phyloP scores from a whole-genome alignment of 1,140 invertebrate genomes.

The Atta colombica region DNA sequence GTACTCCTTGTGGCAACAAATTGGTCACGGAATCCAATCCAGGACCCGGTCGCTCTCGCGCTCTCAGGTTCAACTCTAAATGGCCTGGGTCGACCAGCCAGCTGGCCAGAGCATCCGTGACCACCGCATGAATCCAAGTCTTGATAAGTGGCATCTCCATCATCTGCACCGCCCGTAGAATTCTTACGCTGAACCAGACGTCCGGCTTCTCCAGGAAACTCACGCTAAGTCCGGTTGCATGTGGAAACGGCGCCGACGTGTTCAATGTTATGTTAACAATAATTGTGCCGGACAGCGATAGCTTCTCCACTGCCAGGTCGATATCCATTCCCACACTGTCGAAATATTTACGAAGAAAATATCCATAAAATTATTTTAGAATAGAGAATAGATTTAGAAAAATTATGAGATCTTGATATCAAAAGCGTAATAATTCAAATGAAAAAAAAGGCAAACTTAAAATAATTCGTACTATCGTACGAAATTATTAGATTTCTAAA shows the following conservation, averaged over 20 bases:
- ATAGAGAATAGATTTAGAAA: neutral
- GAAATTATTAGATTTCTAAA: neutral
- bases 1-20: slow-evolving; percentile 85
- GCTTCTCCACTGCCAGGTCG: slow-evolving; percentile 86
- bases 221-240: slow-evolving; percentile 86
- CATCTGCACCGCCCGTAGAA: slow-evolving; percentile 86
- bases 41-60: slow-evolving; percentile 84
- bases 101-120: slow-evolving; percentile 87
- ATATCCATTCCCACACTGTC: slow-evolving; percentile 85
- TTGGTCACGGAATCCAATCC: slow-evolving; percentile 74
- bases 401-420: neutral
- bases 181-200: slow-evolving; percentile 87
- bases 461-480: slow-evolving; percentile 1
- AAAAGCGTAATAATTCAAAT: neutral
- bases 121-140: slow-evolving; percentile 87
- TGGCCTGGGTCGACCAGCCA: slow-evolving; percentile 88
- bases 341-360: neutral
- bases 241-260: slow-evolving; percentile 87
- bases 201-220: slow-evolving; percentile 88
- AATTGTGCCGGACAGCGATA: slow-evolving; percentile 86
- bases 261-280: slow-evolving; percentile 86
- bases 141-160: slow-evolving; percentile 88
- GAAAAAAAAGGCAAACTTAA: neutral
- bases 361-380: neutral
- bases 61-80: slow-evolving; percentile 85